phyloP scores from a whole-genome alignment of 2,797 vertebrate species.

The Mycteria americana region DNA sequence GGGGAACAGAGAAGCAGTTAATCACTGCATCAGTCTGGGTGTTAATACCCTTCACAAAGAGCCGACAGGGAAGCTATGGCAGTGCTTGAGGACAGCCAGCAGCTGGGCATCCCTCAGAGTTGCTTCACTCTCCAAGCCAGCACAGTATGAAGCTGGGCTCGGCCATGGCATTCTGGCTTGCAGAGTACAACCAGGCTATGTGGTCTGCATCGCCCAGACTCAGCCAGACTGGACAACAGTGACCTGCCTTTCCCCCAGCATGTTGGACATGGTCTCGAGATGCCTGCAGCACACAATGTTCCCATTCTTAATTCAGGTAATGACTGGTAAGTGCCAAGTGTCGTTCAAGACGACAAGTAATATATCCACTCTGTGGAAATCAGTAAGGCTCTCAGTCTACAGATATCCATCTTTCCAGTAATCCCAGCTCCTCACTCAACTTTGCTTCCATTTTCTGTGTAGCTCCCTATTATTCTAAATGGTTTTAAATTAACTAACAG shows the following conservation, averaged over 20 bases:
- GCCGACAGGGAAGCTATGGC: fast-evolving
- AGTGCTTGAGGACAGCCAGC: not conserved
- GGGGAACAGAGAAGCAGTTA: not conserved
- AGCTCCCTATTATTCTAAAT: not conserved
- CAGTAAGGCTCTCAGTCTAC: not conserved
- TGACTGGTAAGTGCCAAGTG: not conserved
- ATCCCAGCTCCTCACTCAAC: not conserved
- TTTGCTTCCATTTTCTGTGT: not conserved
- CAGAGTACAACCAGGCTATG: not conserved
- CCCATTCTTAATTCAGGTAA: not conserved
- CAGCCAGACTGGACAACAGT: not conserved
- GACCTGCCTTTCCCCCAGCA: not conserved
- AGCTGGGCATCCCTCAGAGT: not conserved
- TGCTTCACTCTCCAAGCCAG: not conserved
- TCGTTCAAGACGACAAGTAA: not conserved
- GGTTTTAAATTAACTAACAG: not conserved
- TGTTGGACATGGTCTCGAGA: not conserved
- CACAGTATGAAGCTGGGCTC: not conserved
- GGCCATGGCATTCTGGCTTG: not conserved
- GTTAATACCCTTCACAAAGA: not conserved
- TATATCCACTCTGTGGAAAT: not conserved
- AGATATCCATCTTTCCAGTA: not conserved
- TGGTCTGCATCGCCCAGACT: not conserved
- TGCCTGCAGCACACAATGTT: not conserved
- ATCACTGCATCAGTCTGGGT: not conserved